phyloP scores from a whole-genome alignment of 2,113 vertebrate species.

The Muntiacus muntjak region DNA sequence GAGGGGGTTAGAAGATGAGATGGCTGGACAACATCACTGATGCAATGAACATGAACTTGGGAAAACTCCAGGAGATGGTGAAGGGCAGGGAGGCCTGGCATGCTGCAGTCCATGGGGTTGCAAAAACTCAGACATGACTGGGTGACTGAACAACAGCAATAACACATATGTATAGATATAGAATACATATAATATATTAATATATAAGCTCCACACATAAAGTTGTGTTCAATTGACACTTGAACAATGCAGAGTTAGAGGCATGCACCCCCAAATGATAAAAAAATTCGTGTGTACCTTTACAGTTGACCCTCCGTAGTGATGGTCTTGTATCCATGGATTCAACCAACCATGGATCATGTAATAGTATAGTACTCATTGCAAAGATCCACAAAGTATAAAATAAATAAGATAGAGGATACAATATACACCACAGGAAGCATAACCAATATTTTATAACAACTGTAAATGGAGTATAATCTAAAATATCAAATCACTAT shows the following conservation, averaged over 20 bases:
- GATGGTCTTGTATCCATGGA: background rate
- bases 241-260: background rate
- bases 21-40: background rate
- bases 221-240: background rate
- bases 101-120: background rate
- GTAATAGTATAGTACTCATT: background rate
- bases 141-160: background rate
- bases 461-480: background rate
- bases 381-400: background rate
- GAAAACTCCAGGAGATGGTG: background rate
- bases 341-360: background rate
- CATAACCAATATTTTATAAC: background rate
- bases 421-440: background rate
- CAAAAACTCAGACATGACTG: background rate
- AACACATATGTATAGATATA: background rate
- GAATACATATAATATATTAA: background rate
- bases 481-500: background rate
- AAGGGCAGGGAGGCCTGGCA: background rate
- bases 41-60: background rate
- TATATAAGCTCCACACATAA: background rate
- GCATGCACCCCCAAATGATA: background rate
- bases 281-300: background rate
- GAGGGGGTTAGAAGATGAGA: background rate
- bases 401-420: background rate
- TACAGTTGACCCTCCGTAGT: background rate